phyloP scores from a whole-genome alignment of 2,797 vertebrate species.

The Corythornis leucogaster region DNA sequence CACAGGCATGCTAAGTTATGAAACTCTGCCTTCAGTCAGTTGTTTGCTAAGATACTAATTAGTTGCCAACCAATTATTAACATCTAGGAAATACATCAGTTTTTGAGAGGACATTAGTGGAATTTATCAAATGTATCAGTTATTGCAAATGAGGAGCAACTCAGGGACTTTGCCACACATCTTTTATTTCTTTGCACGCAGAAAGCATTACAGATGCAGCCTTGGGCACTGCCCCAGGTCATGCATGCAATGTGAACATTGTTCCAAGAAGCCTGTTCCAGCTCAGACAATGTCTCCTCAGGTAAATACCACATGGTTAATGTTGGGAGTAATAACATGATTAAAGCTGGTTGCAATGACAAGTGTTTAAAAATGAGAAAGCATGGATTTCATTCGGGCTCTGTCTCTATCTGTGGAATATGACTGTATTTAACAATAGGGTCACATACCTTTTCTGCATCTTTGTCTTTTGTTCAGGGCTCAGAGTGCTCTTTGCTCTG shows the following conservation, averaged over 20 bases:
- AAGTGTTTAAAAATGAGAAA: neutral
- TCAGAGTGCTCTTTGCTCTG: neutral
- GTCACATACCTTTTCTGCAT: neutral
- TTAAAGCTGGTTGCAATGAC: neutral
- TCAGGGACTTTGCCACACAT: neutral
- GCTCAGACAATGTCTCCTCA: neutral
- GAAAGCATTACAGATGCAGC: neutral
- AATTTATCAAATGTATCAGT: neutral
- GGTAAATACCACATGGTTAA: neutral
- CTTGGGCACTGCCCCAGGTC: neutral
- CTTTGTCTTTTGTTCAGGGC: neutral
- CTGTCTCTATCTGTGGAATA: neutral
- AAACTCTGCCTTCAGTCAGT: neutral
- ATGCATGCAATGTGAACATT: neutral
- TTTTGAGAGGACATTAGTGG: neutral
- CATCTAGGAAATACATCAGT: neutral
- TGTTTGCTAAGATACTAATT: neutral
- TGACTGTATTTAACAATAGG: neutral
- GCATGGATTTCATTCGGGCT: neutral
- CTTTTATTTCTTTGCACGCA: neutral
- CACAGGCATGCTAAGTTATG: accelerated
- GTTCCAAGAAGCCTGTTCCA: neutral
- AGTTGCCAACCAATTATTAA: neutral
- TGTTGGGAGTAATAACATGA: neutral
- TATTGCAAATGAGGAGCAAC: neutral